Base-by-base conservation (phyloP, 2,797 vertebrate genomes). In the Phoeniculus purpureus region DNA sequence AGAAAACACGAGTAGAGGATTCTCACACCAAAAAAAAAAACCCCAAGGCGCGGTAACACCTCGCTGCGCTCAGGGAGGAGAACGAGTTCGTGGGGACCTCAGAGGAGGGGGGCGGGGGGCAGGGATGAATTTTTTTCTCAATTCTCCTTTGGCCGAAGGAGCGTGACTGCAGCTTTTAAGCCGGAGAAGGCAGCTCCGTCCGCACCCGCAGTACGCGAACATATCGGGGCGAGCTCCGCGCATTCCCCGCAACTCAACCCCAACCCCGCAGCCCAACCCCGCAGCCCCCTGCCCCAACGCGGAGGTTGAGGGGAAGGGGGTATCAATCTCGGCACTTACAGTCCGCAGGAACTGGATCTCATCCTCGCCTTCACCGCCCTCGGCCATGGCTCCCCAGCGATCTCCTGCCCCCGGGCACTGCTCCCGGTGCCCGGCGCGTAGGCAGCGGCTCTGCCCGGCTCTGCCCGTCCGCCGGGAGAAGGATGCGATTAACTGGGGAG, bases 331-430 rank as follows among this genome's bases (percentile, higher is more conserved):
- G n/a, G 56, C 87, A 98, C 99, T 99, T 96, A 99, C 99, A 97
- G 99, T 99, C 91, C 99, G 96, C 95, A 99, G 98, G 97, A 99
- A 99, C 98, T 99, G 99, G 58, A 99, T 99, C 92, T 99, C 99
- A 94, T 99, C 99, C 97, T 99, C 99, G 97, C 98, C 99, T 96
- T 99, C 99, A 97, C 98, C 98, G 96, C 97, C 98, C 97, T 99
- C 99, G 97, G 99, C 98, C 99, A 99, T 99, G 98, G 98, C 98
- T 98, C 92, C 62, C 90, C 70, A 71, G 68, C 86, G 51, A 40
- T 89, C 56, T 87, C 10, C 56, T 87, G 19, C 68, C 59, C 66
- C 75, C 50, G 23, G 81, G 80, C 60, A 79, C 65, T 72, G 89
- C 74, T 67, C 32, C 25, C 51, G 32, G 12, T 72, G 70, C 64